Evolutionary conservation across 2,113 vertebrate species (phyloP).

Genomic region (Sceloporus undulatus): DNA sequence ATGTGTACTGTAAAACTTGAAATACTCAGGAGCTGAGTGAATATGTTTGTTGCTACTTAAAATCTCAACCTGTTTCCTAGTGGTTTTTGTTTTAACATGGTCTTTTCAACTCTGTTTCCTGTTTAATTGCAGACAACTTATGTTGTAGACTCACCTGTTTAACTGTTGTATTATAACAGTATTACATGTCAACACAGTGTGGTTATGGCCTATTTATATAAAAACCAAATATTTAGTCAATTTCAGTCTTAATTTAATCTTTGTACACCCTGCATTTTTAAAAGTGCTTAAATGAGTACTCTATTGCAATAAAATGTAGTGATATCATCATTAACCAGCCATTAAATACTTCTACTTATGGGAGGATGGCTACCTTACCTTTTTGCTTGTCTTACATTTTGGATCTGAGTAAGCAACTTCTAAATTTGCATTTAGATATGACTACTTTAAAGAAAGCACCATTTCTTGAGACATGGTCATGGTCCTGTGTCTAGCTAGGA

Average conservation of each 20-base stretch:
- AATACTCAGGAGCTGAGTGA: slow-evolving; percentile 89
- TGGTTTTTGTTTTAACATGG: slow-evolving; percentile 85
- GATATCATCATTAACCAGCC: slow-evolving; percentile 87
- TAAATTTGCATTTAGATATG: neutral
- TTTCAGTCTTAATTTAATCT: slow-evolving; percentile 90
- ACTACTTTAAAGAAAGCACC: neutral
- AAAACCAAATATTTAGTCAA: slow-evolving; percentile 94
- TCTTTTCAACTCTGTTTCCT: slow-evolving; percentile 84
- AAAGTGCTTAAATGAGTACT: slow-evolving; percentile 89
- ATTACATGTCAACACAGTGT: slow-evolving; percentile 93
- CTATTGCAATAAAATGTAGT: slow-evolving; percentile 90
- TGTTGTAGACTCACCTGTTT: slow-evolving; percentile 86
- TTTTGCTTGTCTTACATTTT: neutral
- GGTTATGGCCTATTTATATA: slow-evolving; percentile 92
- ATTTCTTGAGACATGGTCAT: neutral
- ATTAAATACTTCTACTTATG: slow-evolving; percentile 84
- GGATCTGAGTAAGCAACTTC: neutral
- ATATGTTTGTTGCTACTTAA: slow-evolving; percentile 85
- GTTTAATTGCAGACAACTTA: slow-evolving; percentile 84
- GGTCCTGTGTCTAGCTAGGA: neutral
- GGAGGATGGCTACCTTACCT: slow-evolving; percentile 65
- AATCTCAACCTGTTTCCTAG: slow-evolving; percentile 84
- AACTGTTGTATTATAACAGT: slow-evolving; percentile 91
- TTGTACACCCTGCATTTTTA: slow-evolving; percentile 91
- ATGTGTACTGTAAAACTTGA: slow-evolving; percentile 86